Conservation (phyloP, 2,888 invertebrate genomes). For the Sesia bembeciformis region DNA sequence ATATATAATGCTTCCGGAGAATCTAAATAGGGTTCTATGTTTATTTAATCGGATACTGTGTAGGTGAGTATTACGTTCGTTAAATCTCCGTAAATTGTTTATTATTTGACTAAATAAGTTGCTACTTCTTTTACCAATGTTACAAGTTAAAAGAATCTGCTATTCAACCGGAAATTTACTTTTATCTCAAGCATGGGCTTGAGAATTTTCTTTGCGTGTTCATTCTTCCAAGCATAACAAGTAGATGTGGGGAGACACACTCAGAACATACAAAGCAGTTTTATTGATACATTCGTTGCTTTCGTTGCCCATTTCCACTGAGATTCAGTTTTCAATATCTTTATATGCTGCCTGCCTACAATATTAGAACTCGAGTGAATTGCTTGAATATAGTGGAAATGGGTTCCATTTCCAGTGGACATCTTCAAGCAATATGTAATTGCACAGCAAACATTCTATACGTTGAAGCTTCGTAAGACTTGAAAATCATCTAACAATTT, state of each 20-base stretch:
- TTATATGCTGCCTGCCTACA: not conserved
- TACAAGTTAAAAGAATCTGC: too few relatives aligned
- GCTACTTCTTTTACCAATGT: too few relatives aligned
- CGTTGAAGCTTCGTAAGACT: too few relatives aligned
- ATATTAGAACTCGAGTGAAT: not conserved
- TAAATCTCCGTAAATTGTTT: not conserved
- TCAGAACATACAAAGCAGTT: slow-evolving; percentile 11
- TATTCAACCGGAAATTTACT: not conserved
- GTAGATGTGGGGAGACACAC: slow-evolving; percentile 17
- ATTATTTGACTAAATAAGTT: not conserved
- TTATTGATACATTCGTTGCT: slow-evolving; percentile 18
- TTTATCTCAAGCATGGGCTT: slow-evolving; percentile 3
- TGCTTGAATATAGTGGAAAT: not conserved
- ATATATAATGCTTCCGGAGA: not conserved
- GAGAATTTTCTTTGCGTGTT: slow-evolving; percentile 18
- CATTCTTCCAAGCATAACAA: slow-evolving; percentile 24
- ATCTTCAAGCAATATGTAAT: too few relatives aligned
- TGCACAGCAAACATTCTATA: too few relatives aligned
- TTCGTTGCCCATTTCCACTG: slow-evolving; percentile 10
- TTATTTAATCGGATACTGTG: not conserved
- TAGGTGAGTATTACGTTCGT: not conserved
- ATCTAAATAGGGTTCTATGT: not conserved
- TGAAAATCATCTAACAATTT: too few relatives aligned
- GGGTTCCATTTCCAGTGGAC: too few relatives aligned
- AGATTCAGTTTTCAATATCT: not conserved